Conservation (phyloP, 2,888 invertebrate genomes). For the Nephrotoma flavescens region DNA sequence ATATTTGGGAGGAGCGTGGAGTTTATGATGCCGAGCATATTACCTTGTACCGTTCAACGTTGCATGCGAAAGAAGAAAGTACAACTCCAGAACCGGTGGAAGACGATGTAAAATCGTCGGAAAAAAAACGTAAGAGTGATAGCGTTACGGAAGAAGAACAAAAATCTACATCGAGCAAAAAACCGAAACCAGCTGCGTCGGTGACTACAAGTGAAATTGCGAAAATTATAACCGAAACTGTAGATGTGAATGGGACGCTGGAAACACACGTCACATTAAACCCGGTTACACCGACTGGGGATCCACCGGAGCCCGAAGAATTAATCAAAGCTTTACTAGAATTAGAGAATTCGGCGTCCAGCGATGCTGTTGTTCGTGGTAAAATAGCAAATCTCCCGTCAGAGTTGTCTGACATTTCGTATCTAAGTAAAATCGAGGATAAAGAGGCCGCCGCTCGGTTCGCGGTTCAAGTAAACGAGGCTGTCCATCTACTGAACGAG, state of each 20-base stretch:
- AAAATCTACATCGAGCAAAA: constrained; percentile 31
- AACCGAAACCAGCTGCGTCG: constrained; percentile 16
- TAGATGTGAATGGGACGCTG: constrained; percentile 53
- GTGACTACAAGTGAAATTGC: constrained; percentile 23
- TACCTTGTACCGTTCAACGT: constrained; percentile 56
- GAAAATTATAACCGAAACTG: constrained; percentile 35
- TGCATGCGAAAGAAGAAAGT: constrained; percentile 19
- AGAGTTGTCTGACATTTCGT: constrained; percentile 83
- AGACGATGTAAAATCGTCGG: constrained; percentile 21
- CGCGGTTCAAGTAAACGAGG: constrained; percentile 73
- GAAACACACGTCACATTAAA: constrained; percentile 64
- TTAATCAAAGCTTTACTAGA: constrained; percentile 71
- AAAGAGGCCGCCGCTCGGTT: constrained; percentile 66
- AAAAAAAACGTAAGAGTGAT: constrained; percentile 26
- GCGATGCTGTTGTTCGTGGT: constrained; percentile 84
- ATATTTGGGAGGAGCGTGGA: constrained; percentile 85
- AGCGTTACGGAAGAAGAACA: constrained; percentile 22
- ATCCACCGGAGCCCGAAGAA: constrained; percentile 87
- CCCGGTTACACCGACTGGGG: constrained; percentile 57
- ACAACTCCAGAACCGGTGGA: constrained; percentile 9
- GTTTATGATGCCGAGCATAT: constrained; percentile 75
- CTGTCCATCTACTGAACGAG: constrained; percentile 69
- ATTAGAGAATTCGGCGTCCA: constrained; percentile 87
- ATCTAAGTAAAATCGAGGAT: constrained; percentile 74
- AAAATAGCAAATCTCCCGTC: constrained; percentile 86